phyloP scores from a whole-genome alignment of 2,113 vertebrate species.

The Serinus canaria region DNA sequence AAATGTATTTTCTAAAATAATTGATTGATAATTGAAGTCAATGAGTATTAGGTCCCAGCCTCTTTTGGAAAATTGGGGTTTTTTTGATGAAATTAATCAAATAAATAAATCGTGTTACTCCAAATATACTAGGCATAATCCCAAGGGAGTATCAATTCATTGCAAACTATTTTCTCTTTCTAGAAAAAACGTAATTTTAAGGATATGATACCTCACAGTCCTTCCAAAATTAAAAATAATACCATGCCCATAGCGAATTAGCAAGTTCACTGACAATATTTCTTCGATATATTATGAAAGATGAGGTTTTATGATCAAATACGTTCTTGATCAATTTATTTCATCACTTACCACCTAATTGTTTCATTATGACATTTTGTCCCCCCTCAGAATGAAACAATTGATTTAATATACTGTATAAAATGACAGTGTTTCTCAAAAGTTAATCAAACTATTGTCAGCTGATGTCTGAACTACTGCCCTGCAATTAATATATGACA shows the following conservation, averaged over 20 bases:
- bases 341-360: background rate
- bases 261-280: background rate
- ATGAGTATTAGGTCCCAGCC: background rate
- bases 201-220: rapidly evolving
- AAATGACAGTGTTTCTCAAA: conserved; percentile 13
- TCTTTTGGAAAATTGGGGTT: background rate
- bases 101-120: background rate
- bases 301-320: background rate
- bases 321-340: conserved; percentile 10
- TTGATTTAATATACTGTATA: conserved; percentile 10
- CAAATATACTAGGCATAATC: background rate
- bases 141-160: background rate
- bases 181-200: background rate
- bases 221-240: background rate
- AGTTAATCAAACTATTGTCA: conserved; percentile 45
- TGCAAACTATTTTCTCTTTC: background rate
- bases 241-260: background rate
- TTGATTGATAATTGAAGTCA: background rate
- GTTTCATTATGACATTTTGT: conserved; percentile 27
- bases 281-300: background rate
- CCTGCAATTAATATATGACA: conserved; percentile 7
- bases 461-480: conserved; percentile 5
- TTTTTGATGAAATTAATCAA: background rate
- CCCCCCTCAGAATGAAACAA: background rate
- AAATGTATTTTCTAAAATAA: background rate